Percentiles rank a stretch among this genome's conserved stretches.
phyloP scores from a whole-genome alignment of 2,113 vertebrate genomes.

The Brachyhypopomus occidentalis region DNA sequence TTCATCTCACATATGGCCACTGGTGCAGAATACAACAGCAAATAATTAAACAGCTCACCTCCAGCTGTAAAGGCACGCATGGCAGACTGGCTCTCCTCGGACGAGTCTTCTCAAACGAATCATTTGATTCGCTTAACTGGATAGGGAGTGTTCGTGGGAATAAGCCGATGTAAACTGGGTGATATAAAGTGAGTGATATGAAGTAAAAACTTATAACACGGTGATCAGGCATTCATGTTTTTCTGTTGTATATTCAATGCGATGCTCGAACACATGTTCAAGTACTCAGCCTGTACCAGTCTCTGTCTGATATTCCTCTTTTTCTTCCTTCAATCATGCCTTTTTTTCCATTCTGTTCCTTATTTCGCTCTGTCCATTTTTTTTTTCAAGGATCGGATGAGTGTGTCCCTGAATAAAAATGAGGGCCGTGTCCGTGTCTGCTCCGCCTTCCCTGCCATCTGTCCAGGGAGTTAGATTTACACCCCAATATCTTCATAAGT shows the following conservation, averaged over 20 bases:
- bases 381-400: constrained; percentile 68
- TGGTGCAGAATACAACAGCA: not conserved
- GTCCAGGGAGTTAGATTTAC: constrained; percentile 84
- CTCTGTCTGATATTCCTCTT: not conserved
- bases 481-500: constrained; percentile 84
- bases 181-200: too few relatives aligned
- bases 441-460: constrained; percentile 78
- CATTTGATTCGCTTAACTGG: too few relatives aligned
- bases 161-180: too few relatives aligned
- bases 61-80: not conserved
- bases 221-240: too few relatives aligned
- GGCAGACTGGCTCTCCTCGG: too few relatives aligned
- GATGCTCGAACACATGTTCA: constrained; percentile 6
- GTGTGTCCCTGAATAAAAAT: constrained; percentile 77
- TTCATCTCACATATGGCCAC: not conserved
- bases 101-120: not conserved
- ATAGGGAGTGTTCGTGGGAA: too few relatives aligned
- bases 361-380: constrained; percentile 50
- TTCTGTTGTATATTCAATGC: not conserved
- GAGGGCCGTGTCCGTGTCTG: constrained; percentile 76
- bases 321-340: constrained; percentile 3
- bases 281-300: not conserved
- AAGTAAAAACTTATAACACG: too few relatives aligned
- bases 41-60: not conserved
- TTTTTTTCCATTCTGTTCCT: constrained; percentile 30